Evolutionary conservation across 1,140 invertebrate species (phyloP).

Genomic region (Halesus radiatus): DNA sequence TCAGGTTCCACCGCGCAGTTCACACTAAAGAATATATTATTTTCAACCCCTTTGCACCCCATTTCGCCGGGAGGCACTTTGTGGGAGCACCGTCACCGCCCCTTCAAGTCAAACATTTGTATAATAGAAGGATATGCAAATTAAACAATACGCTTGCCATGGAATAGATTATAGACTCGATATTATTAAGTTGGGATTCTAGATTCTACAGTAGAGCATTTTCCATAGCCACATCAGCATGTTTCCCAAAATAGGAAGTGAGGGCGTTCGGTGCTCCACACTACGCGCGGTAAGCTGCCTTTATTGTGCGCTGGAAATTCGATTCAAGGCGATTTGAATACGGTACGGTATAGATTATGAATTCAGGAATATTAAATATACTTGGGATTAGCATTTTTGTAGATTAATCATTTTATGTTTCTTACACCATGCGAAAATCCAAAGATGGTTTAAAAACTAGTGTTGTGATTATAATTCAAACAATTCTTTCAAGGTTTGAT

Average conservation of each 20-base stretch:
- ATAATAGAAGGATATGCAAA: conserved; percentile 31
- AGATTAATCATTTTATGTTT: neutral
- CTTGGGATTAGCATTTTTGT: conserved; percentile 10
- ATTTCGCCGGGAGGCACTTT: too few relatives aligned
- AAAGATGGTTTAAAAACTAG: too few relatives aligned
- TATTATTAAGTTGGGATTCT: conserved; percentile 4
- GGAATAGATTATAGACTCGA: conserved; percentile 28
- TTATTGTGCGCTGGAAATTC: neutral
- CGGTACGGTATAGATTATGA: neutral
- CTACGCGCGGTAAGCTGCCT: neutral
- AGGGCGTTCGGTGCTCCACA: neutral
- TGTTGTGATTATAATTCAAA: too few relatives aligned
- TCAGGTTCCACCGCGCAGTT: too few relatives aligned
- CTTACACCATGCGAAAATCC: too few relatives aligned
- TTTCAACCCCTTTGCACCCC: too few relatives aligned
- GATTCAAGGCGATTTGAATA: conserved; percentile 24
- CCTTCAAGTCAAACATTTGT: conserved; percentile 20
- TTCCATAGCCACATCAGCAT: conserved; percentile 21
- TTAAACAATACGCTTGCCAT: conserved; percentile 19
- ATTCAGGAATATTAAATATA: conserved; percentile 6
- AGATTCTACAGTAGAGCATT: conserved; percentile 19
- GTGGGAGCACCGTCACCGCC: neutral
- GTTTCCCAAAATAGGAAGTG: neutral
- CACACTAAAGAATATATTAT: too few relatives aligned
- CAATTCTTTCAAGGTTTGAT: too few relatives aligned